Base-by-base conservation (phyloP, 2,113 vertebrate genomes). In the Meles meles region DNA sequence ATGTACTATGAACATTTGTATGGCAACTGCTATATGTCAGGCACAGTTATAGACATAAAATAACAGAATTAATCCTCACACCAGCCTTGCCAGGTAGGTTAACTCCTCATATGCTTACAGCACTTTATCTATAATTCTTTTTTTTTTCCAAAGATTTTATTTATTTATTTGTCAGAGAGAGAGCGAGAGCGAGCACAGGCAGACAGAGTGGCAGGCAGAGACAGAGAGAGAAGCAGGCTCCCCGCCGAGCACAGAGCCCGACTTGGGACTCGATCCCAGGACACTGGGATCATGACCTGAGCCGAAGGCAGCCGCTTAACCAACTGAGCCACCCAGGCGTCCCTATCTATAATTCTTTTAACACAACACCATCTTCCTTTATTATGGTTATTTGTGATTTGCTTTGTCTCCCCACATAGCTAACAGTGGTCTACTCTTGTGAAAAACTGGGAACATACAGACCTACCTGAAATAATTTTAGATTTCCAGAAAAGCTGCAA, bases 401-500 rank as follows among this genome's bases (percentile, higher is more conserved):
- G 0, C 37, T 37, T 88, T 88, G 49, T 95, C 67, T 80, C 25
- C 49, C 20, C 15, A 65, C 52, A 88, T 52, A 89, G 87, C 29
- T n/a, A 72, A 55, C 18, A 57, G 76, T 21, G 34, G n/a, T 77
- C 21, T 69, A 31, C 13, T 88, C 37, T 52, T 7, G 79, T 71
- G 67, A 97, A 91, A 65, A 37, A 80, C 42, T 3, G 88, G 49
- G 47, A 90, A n/a, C 7, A 57, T 21, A 83, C 0, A 94, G 52
- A 55, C 21, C 31, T 94, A 87, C 83, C 17, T 71, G 74, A 94
- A 94, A 90, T 79, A 79, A 47, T 88, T 71, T 63, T 85, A 84
- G 72, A 84, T 69, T 93, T 96, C 21, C 55, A 85, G 80, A 80
- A 94, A 88, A 87, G 37, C 84, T 90, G 47, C 63, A 88, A 90